Percentiles rank a stretch among this genome's conserved stretches.
phyloP scores from a whole-genome alignment of 2,888 invertebrate genomes.

The Pachymerium ferrugineum region DNA sequence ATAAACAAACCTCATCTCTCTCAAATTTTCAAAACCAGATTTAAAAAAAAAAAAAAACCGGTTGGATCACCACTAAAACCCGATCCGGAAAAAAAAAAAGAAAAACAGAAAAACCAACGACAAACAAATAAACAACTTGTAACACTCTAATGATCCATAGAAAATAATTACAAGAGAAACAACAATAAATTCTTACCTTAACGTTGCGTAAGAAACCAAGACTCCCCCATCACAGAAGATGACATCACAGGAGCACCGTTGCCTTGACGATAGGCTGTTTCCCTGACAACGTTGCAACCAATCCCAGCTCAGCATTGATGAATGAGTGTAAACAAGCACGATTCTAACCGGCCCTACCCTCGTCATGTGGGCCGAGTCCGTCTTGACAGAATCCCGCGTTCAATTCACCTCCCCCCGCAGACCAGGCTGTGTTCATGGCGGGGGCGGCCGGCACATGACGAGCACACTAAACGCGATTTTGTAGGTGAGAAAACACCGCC shows the following conservation, averaged over 20 bases:
- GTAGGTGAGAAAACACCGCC: background rate
- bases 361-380: background rate
- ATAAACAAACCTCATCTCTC: no score
- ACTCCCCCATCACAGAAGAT: background rate
- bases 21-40: no score
- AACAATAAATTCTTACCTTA: background rate
- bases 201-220: background rate
- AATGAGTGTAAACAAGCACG: conserved; percentile 17
- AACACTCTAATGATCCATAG: background rate
- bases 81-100: no score
- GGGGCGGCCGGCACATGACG: background rate
- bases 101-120: background rate
- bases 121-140: background rate
- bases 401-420: background rate
- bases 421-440: background rate
- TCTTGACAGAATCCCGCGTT: background rate
- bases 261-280: background rate
- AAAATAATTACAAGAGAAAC: background rate
- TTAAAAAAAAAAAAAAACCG: no score
- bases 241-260: conserved; percentile 1
- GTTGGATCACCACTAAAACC: no score
- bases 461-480: background rate
- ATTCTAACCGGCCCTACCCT: background rate
- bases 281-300: background rate
- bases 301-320: background rate